These are phyloP conservation scores for Didymodactylos carnosus DNA, from an alignment of 2,888 invertebrate species.

Conservation along the genomic window DNA sequence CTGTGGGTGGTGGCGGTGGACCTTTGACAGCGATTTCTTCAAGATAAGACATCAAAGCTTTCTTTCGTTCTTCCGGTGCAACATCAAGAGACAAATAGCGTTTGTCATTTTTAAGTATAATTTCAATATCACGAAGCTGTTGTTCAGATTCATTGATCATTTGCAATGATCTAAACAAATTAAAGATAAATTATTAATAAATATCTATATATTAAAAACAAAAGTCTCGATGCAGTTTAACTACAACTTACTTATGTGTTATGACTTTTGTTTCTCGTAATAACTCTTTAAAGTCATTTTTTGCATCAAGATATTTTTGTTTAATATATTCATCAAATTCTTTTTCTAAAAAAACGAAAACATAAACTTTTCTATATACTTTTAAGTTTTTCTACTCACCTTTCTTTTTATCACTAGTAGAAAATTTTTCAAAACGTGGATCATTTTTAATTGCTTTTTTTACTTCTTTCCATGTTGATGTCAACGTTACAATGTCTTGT, in stretches of 20 bases:
- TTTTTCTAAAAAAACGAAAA: slow-evolving; percentile 36
- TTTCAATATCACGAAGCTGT: slow-evolving; percentile 63
- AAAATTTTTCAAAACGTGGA: slow-evolving; percentile 59
- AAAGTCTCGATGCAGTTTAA: no score
- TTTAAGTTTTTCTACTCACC: no score
- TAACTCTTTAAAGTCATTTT: slow-evolving; percentile 71
- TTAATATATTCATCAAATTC: slow-evolving; percentile 88
- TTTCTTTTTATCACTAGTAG: not conserved
- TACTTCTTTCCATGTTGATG: slow-evolving; percentile 44
- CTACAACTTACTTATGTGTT: slow-evolving; percentile 56
- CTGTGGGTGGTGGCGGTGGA: slow-evolving; percentile 92
- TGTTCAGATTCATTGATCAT: not conserved
- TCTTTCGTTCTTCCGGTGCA: slow-evolving; percentile 63
- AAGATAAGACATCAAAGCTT: slow-evolving; percentile 62
- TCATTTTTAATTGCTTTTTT: slow-evolving; percentile 66
- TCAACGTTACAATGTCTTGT: slow-evolving; percentile 46
- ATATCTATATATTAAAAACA: not conserved
- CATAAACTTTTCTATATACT: no score
- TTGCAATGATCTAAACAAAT: not conserved
- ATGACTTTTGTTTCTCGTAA: slow-evolving; percentile 79
- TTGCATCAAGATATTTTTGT: slow-evolving; percentile 69
- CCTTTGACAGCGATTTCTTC: slow-evolving; percentile 83
- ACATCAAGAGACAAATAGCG: slow-evolving; percentile 68
- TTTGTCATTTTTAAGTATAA: slow-evolving; percentile 45
- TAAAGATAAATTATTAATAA: not conserved